Conservation (phyloP, 2,888 invertebrate species). For the Malthinus seriepunctatus region DNA sequence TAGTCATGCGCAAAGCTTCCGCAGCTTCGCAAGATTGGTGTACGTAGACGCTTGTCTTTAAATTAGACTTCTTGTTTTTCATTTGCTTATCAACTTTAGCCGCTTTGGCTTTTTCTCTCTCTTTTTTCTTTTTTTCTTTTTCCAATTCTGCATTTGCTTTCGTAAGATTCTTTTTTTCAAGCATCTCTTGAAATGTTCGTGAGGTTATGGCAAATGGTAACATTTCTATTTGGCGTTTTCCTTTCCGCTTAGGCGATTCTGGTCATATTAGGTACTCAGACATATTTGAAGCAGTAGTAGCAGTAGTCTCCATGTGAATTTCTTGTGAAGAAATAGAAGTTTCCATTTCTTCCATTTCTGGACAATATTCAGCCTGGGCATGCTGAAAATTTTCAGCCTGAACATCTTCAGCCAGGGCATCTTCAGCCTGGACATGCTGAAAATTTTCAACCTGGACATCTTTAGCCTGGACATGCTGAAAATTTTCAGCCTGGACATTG, state of each 20-base stretch:
- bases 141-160: constrained; percentile 1
- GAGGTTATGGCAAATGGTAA: constrained; percentile 7
- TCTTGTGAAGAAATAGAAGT: no score
- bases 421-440: not conserved
- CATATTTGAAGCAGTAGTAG: no score
- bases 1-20: no score
- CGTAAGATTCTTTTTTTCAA: not conserved
- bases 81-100: not conserved
- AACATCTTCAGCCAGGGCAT: no score
- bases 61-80: not conserved
- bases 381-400: no score
- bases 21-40: no score
- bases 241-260: constrained; percentile 7
- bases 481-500: no score
- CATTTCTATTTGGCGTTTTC: constrained; percentile 6
- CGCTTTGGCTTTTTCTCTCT: not conserved
- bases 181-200: constrained; percentile 1
- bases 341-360: no score
- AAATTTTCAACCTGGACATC: not conserved
- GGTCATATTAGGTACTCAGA: not conserved
- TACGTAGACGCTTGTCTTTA: no score
- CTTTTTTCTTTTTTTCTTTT: not conserved
- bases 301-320: no score
- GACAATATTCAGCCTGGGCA: no score
- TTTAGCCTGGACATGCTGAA: not conserved